Percentiles rank a stretch among this genome's conserved stretches.
Evolutionary conservation across 2,888 invertebrate species (phyloP).

Genomic region (Pandemis corylana): DNA sequence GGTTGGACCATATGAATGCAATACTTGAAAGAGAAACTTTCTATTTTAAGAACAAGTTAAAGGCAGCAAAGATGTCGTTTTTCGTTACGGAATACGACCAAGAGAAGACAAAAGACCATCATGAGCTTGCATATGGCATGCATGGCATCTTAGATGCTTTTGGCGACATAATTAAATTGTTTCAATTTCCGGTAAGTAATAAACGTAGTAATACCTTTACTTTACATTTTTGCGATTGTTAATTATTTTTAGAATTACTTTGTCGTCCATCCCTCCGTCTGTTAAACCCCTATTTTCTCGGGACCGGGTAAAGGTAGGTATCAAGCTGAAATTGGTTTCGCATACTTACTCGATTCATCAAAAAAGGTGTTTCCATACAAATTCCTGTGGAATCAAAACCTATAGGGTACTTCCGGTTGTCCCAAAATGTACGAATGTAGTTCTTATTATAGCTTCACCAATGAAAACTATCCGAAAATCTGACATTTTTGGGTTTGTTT

Average conservation of each 20-base stretch:
- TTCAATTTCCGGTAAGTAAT: slow-evolving; percentile 60
- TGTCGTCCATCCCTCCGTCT: too few species aligned
- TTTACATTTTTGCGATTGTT: neutral
- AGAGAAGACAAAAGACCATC: slow-evolving; percentile 17
- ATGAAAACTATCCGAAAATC: too few species aligned
- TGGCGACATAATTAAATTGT: slow-evolving; percentile 57
- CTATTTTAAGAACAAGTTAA: slow-evolving; percentile 7
- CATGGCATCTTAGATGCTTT: slow-evolving; percentile 56
- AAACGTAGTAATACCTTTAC: neutral
- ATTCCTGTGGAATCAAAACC: too few species aligned
- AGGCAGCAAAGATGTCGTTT: slow-evolving; percentile 8
- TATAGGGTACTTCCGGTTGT: too few species aligned
- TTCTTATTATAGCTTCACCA: too few species aligned
- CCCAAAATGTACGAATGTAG: too few species aligned
- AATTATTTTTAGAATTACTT: neutral
- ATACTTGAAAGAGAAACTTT: slow-evolving; percentile 45
- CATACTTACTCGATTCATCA: too few species aligned
- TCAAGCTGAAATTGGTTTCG: too few species aligned
- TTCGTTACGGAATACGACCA: neutral
- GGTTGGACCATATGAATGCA: slow-evolving; percentile 58
- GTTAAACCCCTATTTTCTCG: too few species aligned
- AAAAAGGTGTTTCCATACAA: too few species aligned
- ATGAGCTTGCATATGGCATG: slow-evolving; percentile 52
- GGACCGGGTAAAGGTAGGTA: too few species aligned
- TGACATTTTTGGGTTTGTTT: too few species aligned